phyloP scores from a whole-genome alignment of 2,113 vertebrate genomes.

The Chlorodrepanis virens region DNA sequence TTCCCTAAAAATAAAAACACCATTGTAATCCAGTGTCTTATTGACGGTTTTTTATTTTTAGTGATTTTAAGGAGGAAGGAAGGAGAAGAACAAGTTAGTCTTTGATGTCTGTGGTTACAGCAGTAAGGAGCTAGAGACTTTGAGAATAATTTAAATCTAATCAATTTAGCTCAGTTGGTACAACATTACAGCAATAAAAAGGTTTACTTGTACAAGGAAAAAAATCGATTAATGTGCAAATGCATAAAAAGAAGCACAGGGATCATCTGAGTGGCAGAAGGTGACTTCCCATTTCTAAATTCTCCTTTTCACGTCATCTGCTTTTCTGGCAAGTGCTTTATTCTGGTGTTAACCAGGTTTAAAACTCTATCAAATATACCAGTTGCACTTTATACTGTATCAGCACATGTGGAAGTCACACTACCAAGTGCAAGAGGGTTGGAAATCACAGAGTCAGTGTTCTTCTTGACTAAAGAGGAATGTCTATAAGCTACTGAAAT shows the following conservation, averaged over 20 bases:
- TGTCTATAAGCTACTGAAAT: background rate
- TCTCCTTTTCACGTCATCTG: background rate
- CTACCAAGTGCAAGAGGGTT: background rate
- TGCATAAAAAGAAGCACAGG: background rate
- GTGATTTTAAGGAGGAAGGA: slow-evolving; percentile 44
- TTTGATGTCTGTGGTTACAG: slow-evolving; percentile 48
- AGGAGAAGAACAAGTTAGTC: slow-evolving; percentile 20
- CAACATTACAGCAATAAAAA: slow-evolving; percentile 32
- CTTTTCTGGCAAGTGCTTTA: background rate
- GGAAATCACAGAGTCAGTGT: background rate
- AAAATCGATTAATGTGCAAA: slow-evolving; percentile 53
- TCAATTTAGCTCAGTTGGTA: slow-evolving; percentile 49
- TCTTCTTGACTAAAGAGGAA: background rate
- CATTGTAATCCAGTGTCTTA: slow-evolving; percentile 23
- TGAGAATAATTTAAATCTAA: slow-evolving; percentile 61
- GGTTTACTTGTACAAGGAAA: slow-evolving; percentile 31
- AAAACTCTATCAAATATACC: background rate
- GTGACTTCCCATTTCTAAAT: background rate
- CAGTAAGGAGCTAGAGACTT: background rate
- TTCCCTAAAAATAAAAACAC: slow-evolving; percentile 43
- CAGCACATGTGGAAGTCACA: background rate
- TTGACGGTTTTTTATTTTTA: slow-evolving; percentile 72
- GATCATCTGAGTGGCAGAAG: background rate
- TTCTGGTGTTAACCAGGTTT: background rate
- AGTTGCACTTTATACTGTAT: background rate